These are phyloP conservation scores for Clarias gariepinus DNA, from an alignment of 2,113 vertebrate genomes.

Conservation along the genomic window DNA sequence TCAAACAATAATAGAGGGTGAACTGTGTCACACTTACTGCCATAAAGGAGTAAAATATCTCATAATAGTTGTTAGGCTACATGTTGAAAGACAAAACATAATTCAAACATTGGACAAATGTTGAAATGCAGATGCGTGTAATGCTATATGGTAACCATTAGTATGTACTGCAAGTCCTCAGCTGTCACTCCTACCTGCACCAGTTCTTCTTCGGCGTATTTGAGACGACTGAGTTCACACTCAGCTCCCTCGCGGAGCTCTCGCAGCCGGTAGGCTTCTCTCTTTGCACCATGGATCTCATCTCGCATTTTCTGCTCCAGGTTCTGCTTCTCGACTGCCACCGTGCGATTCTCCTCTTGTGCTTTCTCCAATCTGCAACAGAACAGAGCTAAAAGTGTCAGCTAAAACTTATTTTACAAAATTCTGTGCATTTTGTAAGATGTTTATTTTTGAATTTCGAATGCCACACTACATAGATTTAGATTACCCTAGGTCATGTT, in stretches of 20 bases:
- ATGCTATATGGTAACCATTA: background rate
- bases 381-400: background rate
- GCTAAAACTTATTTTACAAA: background rate
- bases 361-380: constrained; percentile 90
- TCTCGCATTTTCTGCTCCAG: constrained; percentile 97
- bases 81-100: background rate
- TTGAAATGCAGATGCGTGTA: background rate
- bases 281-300: constrained; percentile 93
- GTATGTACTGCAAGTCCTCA: background rate
- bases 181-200: constrained; percentile 81
- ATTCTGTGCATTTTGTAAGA: background rate
- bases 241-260: constrained; percentile 92
- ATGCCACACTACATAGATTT: background rate
- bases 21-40: background rate
- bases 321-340: constrained; percentile 98
- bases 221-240: constrained; percentile 92
- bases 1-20: too few species aligned
- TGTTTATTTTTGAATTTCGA: background rate
- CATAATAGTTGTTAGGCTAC: background rate
- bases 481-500: background rate
- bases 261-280: constrained; percentile 86
- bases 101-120: background rate
- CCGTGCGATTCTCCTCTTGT: constrained; percentile 96
- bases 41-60: background rate
- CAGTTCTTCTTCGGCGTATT: constrained; percentile 95